Evolutionary conservation across 2,888 invertebrate genomes (phyloP).

Genomic region (Euplexia lucipara): DNA sequence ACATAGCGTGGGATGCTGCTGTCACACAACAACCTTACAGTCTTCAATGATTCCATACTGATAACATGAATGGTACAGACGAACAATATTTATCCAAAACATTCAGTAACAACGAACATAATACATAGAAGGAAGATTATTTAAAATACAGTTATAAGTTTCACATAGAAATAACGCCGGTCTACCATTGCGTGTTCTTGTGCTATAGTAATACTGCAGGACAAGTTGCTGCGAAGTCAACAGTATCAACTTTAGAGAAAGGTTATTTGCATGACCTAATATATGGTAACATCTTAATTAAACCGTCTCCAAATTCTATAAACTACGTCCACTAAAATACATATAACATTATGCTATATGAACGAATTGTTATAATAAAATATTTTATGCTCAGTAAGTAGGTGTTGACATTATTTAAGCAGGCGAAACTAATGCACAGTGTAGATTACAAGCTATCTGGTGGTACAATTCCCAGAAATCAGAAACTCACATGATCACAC

Average conservation of each 20-base stretch:
- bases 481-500: constrained; percentile 80
- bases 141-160: constrained; percentile 64
- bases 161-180: constrained; percentile 65
- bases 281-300: constrained; percentile 81
- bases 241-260: constrained; percentile 64
- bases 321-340: constrained; percentile 82
- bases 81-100: constrained; percentile 70
- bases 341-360: constrained; percentile 77
- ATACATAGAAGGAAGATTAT: constrained; percentile 68
- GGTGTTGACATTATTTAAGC: constrained; percentile 64
- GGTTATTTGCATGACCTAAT: constrained; percentile 70
- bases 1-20: constrained; percentile 87
- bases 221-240: constrained; percentile 57
- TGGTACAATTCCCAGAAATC: constrained; percentile 72
- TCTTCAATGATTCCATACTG: constrained; percentile 71
- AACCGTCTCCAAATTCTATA: constrained; percentile 83
- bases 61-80: constrained; percentile 69
- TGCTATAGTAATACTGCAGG: constrained; percentile 75
- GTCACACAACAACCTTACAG: constrained; percentile 76
- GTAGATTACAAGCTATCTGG: constrained; percentile 56
- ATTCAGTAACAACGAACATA: constrained; percentile 72
- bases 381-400: constrained; percentile 69
- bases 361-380: constrained; percentile 89
- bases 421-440: constrained; percentile 87
- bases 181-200: constrained; percentile 70